phyloP scores from a whole-genome alignment of 2,888 invertebrate species.

The Pachycephus smyrnensis region DNA sequence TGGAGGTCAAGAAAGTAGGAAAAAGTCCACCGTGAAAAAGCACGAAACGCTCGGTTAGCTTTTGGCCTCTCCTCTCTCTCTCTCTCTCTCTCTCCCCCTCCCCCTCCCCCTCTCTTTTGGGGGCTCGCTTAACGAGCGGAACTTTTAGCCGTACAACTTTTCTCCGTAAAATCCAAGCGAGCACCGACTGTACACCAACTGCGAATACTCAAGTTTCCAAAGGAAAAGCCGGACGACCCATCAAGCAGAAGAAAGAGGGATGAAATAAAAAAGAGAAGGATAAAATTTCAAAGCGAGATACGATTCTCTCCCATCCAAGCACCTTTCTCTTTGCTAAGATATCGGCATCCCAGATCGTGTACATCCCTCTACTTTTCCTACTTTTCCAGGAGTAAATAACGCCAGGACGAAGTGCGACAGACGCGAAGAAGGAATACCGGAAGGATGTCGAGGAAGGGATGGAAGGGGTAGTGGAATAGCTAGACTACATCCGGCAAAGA shows the following conservation, averaged over 20 bases:
- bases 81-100: slow-evolving; percentile 5
- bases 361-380: not conserved
- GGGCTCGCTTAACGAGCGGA: not conserved
- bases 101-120: not conserved
- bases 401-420: not conserved
- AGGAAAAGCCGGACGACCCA: not conserved
- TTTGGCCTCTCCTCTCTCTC: not conserved
- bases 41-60: slow-evolving; percentile 9
- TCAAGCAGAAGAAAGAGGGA: not conserved
- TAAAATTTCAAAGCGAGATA: not conserved
- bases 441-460: slow-evolving; percentile 27
- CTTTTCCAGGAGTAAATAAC: not conserved
- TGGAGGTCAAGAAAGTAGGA: not conserved
- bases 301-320: not conserved
- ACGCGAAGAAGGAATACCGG: slow-evolving; percentile 5
- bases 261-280: not conserved
- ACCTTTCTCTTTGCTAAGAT: not conserved
- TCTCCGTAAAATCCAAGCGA: not conserved
- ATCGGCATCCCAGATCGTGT: not conserved
- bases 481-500: not conserved
- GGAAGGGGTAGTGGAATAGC: slow-evolving; percentile 29
- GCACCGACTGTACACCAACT: not conserved
- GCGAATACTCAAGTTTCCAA: not conserved
- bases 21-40: not conserved
- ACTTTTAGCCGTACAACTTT: not conserved